phyloP scores from a whole-genome alignment of 2,113 vertebrate genomes.

The Circaetus cinerascens region DNA sequence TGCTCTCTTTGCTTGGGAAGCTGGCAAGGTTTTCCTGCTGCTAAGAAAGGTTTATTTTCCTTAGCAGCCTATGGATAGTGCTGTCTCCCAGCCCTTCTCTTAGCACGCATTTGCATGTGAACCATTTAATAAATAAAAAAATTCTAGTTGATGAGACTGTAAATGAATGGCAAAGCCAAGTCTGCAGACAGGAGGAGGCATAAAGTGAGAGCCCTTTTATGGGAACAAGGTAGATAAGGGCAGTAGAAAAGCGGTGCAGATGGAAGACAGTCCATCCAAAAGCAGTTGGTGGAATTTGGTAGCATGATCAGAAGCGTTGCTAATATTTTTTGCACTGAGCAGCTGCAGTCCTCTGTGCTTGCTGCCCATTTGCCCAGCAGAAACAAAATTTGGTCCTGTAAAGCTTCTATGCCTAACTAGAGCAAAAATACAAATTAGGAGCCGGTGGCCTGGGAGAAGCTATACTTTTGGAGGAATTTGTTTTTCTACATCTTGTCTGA shows the following conservation, averaged over 20 bases:
- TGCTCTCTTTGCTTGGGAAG: background rate
- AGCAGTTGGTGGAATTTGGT: background rate
- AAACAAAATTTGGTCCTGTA: background rate
- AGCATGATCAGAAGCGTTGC: rapidly evolving
- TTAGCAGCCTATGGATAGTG: background rate
- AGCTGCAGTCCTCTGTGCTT: background rate
- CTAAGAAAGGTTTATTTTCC: background rate
- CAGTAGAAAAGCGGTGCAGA: background rate
- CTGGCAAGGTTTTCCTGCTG: background rate
- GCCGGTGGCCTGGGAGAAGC: background rate
- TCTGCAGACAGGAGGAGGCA: background rate
- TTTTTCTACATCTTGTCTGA: background rate
- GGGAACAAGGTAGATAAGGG: background rate
- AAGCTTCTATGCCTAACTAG: background rate
- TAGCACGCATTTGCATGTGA: background rate
- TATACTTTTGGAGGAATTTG: background rate
- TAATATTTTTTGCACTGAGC: background rate
- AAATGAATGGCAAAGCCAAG: background rate
- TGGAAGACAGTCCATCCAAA: too few relatives aligned
- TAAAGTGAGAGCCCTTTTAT: background rate
- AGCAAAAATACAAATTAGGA: background rate
- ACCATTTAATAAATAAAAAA: background rate
- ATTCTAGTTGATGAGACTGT: background rate
- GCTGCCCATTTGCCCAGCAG: background rate
- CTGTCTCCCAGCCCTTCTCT: background rate